A percentile compares a stretch with the other conserved stretches of the same genome.
Conservation (phyloP, 2,888 invertebrate species). For the Osmoderma eremita region DNA sequence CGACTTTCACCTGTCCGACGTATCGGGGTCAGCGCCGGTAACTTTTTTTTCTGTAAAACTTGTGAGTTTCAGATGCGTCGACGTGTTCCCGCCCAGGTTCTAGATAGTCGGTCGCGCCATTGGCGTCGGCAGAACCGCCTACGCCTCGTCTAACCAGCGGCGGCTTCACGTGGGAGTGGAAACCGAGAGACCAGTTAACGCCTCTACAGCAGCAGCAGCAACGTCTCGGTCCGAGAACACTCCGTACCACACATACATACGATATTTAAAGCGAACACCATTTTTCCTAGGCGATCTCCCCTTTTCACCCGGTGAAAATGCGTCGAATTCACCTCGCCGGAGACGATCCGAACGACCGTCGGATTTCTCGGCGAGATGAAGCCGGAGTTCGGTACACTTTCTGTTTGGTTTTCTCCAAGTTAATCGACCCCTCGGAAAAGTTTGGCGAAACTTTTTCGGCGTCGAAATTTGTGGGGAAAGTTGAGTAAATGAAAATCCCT, state of each 20-base stretch:
- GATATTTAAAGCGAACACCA: constrained; percentile 34
- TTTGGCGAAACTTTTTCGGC: constrained; percentile 63
- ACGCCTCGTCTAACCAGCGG: constrained; percentile 55
- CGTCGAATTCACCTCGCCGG: constrained; percentile 34
- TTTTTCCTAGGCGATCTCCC: constrained; percentile 12
- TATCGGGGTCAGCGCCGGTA: constrained; percentile 43
- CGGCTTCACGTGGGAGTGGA: constrained; percentile 57
- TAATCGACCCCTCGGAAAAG: constrained; percentile 64
- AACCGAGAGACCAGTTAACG: constrained; percentile 54
- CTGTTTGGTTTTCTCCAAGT: constrained; percentile 61
- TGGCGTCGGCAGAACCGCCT: constrained; percentile 62
- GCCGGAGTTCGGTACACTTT: constrained; percentile 60
- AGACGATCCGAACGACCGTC: constrained; percentile 23
- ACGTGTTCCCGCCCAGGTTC: constrained; percentile 59
- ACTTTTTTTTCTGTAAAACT: constrained; percentile 34
- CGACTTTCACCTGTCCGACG: constrained; percentile 40
- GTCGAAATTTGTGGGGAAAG: constrained; percentile 63
- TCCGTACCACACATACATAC: constrained; percentile 43
- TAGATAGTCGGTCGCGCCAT: constrained; percentile 57
- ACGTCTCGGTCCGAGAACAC: constrained; percentile 16
- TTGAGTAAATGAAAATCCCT: constrained; percentile 57
- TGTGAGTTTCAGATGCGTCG: constrained; percentile 58
- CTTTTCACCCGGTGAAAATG: constrained; percentile 27
- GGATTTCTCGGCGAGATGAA: constrained; percentile 37
- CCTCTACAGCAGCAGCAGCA: constrained; percentile 50